Evolutionary conservation across 2,113 vertebrate genomes (phyloP), one percentile per base, ranked within the genome.

Genomic region (Lophius piscatorius): DNA sequence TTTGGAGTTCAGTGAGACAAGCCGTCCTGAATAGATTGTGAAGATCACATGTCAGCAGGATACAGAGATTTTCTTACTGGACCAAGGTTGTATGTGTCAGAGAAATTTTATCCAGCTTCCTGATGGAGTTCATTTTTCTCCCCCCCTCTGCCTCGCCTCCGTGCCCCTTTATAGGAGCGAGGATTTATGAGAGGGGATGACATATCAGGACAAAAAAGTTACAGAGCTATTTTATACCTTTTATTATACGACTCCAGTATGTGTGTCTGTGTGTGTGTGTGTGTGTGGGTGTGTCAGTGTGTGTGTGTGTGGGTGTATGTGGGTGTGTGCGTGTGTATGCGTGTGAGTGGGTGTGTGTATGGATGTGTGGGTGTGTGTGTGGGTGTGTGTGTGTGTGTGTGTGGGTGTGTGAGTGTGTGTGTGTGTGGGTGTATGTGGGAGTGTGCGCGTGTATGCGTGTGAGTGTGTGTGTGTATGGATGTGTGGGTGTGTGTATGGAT

Each of bases 41-140:
- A 85, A 84, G 89, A 88, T 93, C 90, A 76, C 87, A 84, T 92
- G 87, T 92, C 90, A 79, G 79, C 90, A 90, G 89, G 87, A 92
- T 88, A 86, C 86, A 78, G 83, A 84, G 85, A 91, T 91, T 87
- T 85, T 88, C 87, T 91, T 84, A 85, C 89, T 79, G 79, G 76
- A 87, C 78, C 74, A 90, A 90, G 82, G 88, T 89, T 90, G 86
- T 82, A 82, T 85, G 87, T 84, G 90, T 89, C 90, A 88, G 87
- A 89, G 92, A 92, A 91, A 92, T 87, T 73, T 73, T 89, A 92
- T 90, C 86, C 88, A 88, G 83, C 89, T 78, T 90, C 85, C 89
- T 88, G 89, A 86, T 77, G 75, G 84, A 86, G 88, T 90, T 91
- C 85, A 80, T 89, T 88, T 88, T 89, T 91, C 89, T 89, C 76